A percentile compares a stretch with the other conserved stretches of the same genome.
Evolutionary conservation across 2,888 invertebrate species (phyloP).

Genomic region (Synergus umbraculus): DNA sequence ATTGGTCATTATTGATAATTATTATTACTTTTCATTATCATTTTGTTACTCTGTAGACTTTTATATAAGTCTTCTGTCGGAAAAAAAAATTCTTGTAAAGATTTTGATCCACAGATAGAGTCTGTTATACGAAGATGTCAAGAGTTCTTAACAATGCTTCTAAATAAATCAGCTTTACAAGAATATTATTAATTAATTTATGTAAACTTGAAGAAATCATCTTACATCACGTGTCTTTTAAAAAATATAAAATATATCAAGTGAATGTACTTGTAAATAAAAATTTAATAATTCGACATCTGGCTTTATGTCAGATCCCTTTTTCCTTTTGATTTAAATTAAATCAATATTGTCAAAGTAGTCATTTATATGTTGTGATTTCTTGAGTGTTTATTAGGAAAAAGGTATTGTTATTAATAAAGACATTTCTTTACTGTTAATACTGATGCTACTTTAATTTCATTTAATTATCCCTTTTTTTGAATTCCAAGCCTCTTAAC

Average conservation of each 20-base stretch:
- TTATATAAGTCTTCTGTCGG: neutral
- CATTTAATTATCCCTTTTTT: neutral
- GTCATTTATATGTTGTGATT: neutral
- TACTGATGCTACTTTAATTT: neutral
- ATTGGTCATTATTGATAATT: neutral
- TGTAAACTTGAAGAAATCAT: neutral
- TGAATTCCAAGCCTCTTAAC: neutral
- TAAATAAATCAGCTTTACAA: slow-evolving; percentile 4
- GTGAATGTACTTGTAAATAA: slow-evolving; percentile 2
- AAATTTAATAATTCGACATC: neutral
- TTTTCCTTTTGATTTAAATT: neutral
- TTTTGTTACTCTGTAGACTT: neutral
- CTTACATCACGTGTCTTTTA: neutral
- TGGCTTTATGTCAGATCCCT: neutral
- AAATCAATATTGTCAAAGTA: neutral
- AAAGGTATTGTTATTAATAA: slow-evolving; percentile 7
- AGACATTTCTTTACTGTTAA: neutral
- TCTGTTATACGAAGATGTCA: neutral
- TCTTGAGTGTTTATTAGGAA: neutral
- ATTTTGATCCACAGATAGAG: neutral
- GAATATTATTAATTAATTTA: neutral
- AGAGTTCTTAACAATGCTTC: neutral
- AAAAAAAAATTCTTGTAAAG: neutral
- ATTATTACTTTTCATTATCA: neutral
- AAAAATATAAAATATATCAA: neutral